These are phyloP conservation scores for Gorsachius goisagi DNA, from an alignment of 2,113 vertebrate species.

Conservation along the genomic window DNA sequence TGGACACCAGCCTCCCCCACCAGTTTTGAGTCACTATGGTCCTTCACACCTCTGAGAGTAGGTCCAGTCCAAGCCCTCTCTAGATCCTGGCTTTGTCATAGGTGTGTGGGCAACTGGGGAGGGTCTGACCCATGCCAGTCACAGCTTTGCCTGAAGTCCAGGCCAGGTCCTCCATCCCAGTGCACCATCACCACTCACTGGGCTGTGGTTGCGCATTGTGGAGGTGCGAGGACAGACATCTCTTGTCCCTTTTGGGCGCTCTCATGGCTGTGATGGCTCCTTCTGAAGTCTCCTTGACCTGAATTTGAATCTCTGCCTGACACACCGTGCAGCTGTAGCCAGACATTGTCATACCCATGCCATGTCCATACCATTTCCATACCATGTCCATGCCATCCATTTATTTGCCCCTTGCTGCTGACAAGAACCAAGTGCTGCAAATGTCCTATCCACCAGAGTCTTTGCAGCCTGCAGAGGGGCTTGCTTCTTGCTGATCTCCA, in stretches of 20 bases:
- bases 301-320: neutral
- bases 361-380: no score
- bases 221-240: neutral
- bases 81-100: neutral
- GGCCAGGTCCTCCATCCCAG: neutral
- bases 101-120: accelerated
- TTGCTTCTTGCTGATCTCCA: neutral
- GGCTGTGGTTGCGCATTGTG: neutral
- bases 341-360: neutral
- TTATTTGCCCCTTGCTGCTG: no score
- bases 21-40: neutral
- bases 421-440: accelerated
- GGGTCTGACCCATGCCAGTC: neutral
- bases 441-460: accelerated
- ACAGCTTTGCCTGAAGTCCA: neutral
- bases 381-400: no score
- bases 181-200: accelerated
- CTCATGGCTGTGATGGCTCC: neutral
- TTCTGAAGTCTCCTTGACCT: no score
- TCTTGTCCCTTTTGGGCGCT: neutral
- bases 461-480: accelerated
- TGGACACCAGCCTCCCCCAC: neutral
- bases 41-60: neutral
- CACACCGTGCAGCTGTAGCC: neutral
- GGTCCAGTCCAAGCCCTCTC: neutral